Evolutionary conservation across 2,797 vertebrate species (phyloP).

Genomic region (Labeo calbasu): DNA sequence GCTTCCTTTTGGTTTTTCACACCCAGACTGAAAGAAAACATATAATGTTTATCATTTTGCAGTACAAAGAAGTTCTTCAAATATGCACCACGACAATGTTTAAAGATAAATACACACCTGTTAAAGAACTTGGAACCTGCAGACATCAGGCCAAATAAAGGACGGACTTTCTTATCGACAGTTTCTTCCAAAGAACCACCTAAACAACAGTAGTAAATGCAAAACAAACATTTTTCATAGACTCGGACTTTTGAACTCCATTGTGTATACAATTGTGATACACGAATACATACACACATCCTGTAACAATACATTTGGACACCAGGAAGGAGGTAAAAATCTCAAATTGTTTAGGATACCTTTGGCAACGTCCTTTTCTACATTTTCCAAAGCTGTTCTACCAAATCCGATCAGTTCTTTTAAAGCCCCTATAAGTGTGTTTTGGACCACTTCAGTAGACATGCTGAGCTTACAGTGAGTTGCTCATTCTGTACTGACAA

Average conservation of each 20-base stretch:
- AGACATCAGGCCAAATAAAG: constrained; percentile 71
- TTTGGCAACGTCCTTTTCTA: constrained; percentile 32
- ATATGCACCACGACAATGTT: neutral
- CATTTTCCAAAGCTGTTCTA: constrained; percentile 36
- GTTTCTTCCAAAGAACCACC: constrained; percentile 68
- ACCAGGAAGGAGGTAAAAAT: neutral
- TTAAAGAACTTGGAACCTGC: constrained; percentile 69
- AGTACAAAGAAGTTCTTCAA: neutral
- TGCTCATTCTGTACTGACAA: neutral
- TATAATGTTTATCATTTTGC: neutral
- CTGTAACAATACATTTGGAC: neutral
- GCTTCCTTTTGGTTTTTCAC: constrained; percentile 75
- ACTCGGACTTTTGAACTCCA: neutral
- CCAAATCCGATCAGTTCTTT: constrained; percentile 34
- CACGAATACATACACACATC: neutral
- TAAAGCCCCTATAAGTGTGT: constrained; percentile 34
- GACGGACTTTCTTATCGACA: constrained; percentile 68
- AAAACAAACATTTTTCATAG: constrained; percentile 46
- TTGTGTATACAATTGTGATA: neutral
- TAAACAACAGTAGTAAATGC: neutral
- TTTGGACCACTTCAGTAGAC: neutral
- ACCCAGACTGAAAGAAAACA: constrained; percentile 65
- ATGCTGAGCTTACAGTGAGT: neutral
- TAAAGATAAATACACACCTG: constrained; percentile 62
- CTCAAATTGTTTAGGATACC: constrained; percentile 21